These are phyloP conservation scores for Antheraea pernyi DNA, from an alignment of 1,140 invertebrate species.

Conservation along the genomic window DNA sequence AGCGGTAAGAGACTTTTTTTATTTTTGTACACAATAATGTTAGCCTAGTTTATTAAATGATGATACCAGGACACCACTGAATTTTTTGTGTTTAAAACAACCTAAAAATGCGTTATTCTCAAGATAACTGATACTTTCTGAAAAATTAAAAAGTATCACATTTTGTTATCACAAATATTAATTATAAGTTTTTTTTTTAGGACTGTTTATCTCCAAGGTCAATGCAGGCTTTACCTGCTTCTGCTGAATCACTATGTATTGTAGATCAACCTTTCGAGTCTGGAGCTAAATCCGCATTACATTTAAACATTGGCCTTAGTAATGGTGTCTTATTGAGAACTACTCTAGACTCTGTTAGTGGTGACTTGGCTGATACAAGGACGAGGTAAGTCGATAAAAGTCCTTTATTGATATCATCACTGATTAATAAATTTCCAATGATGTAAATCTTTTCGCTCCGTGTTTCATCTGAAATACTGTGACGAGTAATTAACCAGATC, in stretches of 20 bases:
- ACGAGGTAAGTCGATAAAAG: slow-evolving; percentile 82
- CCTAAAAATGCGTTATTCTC: slow-evolving; percentile 77
- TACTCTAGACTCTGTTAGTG: slow-evolving; percentile 97
- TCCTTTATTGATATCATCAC: not conserved
- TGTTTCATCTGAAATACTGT: slow-evolving; percentile 70
- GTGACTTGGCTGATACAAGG: slow-evolving; percentile 97
- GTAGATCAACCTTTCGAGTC: slow-evolving; percentile 90
- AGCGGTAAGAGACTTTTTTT: slow-evolving; percentile 80
- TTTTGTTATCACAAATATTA: not conserved
- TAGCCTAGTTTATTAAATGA: slow-evolving; percentile 44
- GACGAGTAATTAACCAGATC: slow-evolving; percentile 74
- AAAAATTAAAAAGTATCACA: not conserved
- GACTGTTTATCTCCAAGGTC: slow-evolving; percentile 96
- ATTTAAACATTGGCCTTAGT: slow-evolving; percentile 98
- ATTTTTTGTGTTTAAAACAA: slow-evolving; percentile 69
- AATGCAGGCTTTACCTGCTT: slow-evolving; percentile 98
- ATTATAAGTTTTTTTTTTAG: slow-evolving; percentile 42
- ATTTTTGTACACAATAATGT: not conserved
- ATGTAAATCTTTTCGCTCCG: slow-evolving; percentile 68
- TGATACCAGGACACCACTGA: slow-evolving; percentile 79
- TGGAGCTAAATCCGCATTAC: slow-evolving; percentile 85
- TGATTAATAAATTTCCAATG: slow-evolving; percentile 50
- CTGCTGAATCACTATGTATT: slow-evolving; percentile 97
- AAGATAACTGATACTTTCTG: slow-evolving; percentile 42
- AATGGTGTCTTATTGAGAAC: slow-evolving; percentile 98